These are phyloP conservation scores for Quiscalus mexicanus DNA, from an alignment of 2,113 vertebrate species.

Conservation along the genomic window DNA sequence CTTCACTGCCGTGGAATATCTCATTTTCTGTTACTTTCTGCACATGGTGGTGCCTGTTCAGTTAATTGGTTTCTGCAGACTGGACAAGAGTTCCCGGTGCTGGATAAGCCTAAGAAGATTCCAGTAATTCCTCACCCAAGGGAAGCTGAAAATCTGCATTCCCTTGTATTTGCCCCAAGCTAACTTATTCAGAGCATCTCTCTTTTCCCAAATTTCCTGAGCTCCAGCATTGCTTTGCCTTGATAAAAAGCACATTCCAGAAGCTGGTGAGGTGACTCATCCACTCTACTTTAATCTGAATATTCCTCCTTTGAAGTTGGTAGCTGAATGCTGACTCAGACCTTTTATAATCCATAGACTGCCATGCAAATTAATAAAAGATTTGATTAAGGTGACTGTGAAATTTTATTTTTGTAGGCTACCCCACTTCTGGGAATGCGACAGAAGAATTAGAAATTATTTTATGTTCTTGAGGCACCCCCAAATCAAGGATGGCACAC, in stretches of 20 bases:
- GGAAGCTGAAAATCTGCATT: background rate
- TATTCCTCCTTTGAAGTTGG: slow-evolving; percentile 9
- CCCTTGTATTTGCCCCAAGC: background rate
- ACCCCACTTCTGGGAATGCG: background rate
- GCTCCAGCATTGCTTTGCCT: background rate
- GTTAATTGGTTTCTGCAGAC: background rate
- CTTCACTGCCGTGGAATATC: background rate
- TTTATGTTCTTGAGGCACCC: background rate
- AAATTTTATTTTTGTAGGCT: background rate
- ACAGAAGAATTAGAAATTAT: background rate
- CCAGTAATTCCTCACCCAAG: background rate
- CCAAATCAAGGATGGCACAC: background rate
- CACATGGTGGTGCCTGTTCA: background rate
- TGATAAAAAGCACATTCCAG: slow-evolving; percentile 25
- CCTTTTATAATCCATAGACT: background rate
- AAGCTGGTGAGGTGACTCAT: slow-evolving; percentile 48
- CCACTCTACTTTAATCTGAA: background rate
- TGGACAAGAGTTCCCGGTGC: background rate
- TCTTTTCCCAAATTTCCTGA: background rate
- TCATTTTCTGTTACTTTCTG: background rate
- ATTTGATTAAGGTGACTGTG: background rate
- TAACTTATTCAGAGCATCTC: background rate
- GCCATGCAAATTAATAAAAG: background rate
- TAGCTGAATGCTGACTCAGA: slow-evolving; percentile 17
- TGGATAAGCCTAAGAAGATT: background rate